phyloP scores from a whole-genome alignment of 2,888 invertebrate species.

The Sarcophaga subvicina region DNA sequence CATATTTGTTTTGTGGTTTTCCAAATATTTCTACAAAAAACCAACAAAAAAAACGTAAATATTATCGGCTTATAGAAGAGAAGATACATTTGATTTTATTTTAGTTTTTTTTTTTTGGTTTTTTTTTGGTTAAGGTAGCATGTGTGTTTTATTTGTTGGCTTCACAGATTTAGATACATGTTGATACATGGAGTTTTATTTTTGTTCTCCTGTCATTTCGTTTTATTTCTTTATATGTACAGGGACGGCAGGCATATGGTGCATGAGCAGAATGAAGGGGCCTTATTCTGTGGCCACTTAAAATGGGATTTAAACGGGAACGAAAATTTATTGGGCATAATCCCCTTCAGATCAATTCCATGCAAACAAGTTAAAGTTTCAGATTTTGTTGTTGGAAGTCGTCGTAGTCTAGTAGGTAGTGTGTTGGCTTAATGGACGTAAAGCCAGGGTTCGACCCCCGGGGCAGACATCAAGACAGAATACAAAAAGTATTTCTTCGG shows the following conservation, averaged over 20 bases:
- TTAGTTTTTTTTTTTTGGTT: conserved; percentile 10
- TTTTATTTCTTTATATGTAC: conserved; percentile 7
- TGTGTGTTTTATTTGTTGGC: conserved; percentile 64
- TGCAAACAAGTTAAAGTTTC: too few species aligned
- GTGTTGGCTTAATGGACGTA: too few species aligned
- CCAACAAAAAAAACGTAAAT: conserved; percentile 16
- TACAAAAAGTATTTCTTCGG: too few species aligned
- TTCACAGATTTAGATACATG: conserved; percentile 52
- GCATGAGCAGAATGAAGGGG: too few species aligned
- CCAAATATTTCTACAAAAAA: conserved; percentile 55
- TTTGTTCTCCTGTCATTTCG: conserved; percentile 8
- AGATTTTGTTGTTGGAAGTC: too few species aligned
- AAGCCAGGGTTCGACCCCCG: too few species aligned
- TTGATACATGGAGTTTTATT: conserved; percentile 38
- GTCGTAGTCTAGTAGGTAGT: too few species aligned
- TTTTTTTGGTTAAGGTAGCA: conserved; percentile 58
- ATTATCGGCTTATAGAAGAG: conserved; percentile 59
- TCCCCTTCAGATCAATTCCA: too few species aligned
- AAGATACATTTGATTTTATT: conserved; percentile 9
- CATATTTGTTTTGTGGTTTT: conserved; percentile 69
- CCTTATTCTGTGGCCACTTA: too few species aligned
- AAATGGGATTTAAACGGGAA: too few species aligned
- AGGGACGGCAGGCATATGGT: background rate
- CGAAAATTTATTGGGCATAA: too few species aligned
- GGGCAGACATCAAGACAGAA: too few species aligned